These are phyloP conservation scores for Pagetopsis macropterus DNA, from an alignment of 2,797 vertebrate species.

Conservation along the genomic window DNA sequence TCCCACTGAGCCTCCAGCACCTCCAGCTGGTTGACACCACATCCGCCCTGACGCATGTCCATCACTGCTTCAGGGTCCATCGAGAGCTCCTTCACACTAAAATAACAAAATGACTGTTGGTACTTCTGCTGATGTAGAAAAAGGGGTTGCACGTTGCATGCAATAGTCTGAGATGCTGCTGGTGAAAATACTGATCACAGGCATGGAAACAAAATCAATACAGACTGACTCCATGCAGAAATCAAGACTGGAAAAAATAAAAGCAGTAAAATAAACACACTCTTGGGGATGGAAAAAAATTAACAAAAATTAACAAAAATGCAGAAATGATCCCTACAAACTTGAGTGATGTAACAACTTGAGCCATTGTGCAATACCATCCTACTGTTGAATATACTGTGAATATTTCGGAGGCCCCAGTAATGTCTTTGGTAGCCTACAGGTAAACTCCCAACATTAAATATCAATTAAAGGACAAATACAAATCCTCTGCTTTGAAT, in stretches of 20 bases:
- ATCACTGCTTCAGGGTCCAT: slow-evolving; percentile 82
- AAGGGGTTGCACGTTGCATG: neutral
- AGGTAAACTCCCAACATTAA: too few relatives aligned
- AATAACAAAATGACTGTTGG: neutral
- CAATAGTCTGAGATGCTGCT: neutral
- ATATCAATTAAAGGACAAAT: too few relatives aligned
- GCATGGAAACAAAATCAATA: neutral
- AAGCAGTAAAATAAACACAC: slow-evolving; percentile 12
- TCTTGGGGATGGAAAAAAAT: neutral
- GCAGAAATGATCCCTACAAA: slow-evolving; percentile 4
- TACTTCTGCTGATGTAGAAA: neutral
- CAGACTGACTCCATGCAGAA: slow-evolving; percentile 14
- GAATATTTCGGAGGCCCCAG: neutral
- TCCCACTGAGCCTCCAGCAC: slow-evolving; percentile 96
- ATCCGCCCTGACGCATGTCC: slow-evolving; percentile 86
- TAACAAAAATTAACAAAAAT: too few relatives aligned
- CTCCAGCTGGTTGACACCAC: slow-evolving; percentile 90
- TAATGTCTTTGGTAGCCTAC: too few relatives aligned
- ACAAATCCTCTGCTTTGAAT: too few relatives aligned
- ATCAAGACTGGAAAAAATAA: slow-evolving; percentile 14
- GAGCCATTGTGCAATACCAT: too few relatives aligned
- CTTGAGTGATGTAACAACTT: neutral
- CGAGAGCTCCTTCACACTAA: slow-evolving; percentile 91
- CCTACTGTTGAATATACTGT: neutral
- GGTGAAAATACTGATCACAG: neutral